phyloP scores from a whole-genome alignment of 2,113 vertebrate species.

The Entomyzon cyanotis region DNA sequence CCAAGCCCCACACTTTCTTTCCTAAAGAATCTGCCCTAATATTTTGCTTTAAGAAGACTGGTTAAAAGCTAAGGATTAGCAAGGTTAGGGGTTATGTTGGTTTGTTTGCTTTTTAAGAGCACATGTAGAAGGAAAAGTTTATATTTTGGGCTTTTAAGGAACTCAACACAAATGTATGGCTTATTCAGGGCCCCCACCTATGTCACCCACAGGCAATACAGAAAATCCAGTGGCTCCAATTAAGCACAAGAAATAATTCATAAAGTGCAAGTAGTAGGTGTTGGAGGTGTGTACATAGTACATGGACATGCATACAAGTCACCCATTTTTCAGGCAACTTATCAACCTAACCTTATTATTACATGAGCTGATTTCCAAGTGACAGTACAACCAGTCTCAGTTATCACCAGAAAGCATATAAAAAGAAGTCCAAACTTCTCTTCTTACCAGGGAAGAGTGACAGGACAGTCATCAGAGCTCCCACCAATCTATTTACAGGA shows the following conservation, averaged over 20 bases:
- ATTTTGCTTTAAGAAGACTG: not conserved
- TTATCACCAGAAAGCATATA: not conserved
- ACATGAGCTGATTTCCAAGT: not conserved
- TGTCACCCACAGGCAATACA: not conserved
- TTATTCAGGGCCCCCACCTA: not conserved
- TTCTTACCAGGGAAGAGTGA: conserved; percentile 95
- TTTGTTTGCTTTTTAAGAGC: not conserved
- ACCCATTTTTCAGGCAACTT: not conserved
- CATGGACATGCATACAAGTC: not conserved
- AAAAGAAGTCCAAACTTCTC: not conserved
- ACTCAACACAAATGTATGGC: not conserved
- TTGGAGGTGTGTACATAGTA: not conserved
- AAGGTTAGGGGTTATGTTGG: not conserved
- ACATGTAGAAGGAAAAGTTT: not conserved
- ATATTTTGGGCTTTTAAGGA: not conserved
- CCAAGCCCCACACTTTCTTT: not conserved
- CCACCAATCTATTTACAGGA: conserved; percentile 92
- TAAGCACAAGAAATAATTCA: not conserved
- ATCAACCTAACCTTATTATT: not conserved
- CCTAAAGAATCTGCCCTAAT: not conserved
- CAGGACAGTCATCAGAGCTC: conserved; percentile 91
- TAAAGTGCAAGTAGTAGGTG: not conserved
- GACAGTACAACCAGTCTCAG: not conserved
- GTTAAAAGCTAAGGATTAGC: not conserved
- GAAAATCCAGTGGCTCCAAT: not conserved